Evolutionary conservation across 2,797 vertebrate genomes (phyloP), one percentile per base, ranked within the genome.

Genomic region (Tachyglossus aculeatus): DNA sequence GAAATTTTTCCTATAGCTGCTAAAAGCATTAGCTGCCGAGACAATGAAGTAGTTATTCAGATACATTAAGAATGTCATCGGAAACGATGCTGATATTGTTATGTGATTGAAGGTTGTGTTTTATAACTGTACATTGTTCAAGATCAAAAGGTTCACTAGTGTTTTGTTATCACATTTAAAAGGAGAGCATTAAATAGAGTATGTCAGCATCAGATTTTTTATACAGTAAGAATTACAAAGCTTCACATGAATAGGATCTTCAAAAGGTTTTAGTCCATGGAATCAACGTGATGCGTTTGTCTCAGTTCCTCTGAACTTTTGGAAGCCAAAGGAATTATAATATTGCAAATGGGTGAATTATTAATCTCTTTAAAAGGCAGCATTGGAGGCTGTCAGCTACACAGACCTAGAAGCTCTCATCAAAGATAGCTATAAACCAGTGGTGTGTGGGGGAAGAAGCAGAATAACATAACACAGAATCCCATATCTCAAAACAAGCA

Each of bases 121-220:
- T 51, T 41, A 43, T 53, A 54, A 65, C n/a, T 74, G 25, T 33
- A 29, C 32, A 60, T 21, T 64, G 51, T 57, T 77, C 34, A 59
- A 48, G 31, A n/a, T 50, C 11, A 67, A 63, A 38, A 38, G 54
- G 60, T 40, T 39, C 24, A 2, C 63, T 41, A 44, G 15, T 33
- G 21, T 21, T 36, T 31, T 52, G 31, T 18, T 24, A 43, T 43
- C 4, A 6, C 6, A 38, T 48, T 41, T 56, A 67, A 74, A 48
- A 18, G 51, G 24, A 50, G 38, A 43, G 11, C 12, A 45, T 32
- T 50, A 38, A 56, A 7, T 29, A 22, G 21, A 7, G 12, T 67
- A 27, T 41, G 70, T 27, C 7, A 3, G 7, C 55, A 9, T 40
- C 24, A 43, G 3, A 63, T 66, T 27, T 47, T 44, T 7, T 22